These are phyloP conservation scores for Drosophila gaucha DNA, from an alignment of 2,888 invertebrate species.

Conservation along the genomic window DNA sequence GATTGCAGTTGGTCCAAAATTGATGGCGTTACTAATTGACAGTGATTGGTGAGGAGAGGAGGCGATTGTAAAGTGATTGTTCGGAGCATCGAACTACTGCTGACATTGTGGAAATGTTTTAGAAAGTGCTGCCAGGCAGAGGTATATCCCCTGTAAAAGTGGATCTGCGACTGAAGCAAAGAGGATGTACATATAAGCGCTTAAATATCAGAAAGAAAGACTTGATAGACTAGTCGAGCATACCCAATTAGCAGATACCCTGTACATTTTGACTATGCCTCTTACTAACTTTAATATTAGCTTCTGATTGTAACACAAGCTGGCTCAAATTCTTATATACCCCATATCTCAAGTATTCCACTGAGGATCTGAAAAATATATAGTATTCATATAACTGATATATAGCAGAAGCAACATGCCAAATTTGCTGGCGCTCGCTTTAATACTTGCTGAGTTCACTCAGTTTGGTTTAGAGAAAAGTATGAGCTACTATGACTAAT, in stretches of 20 bases:
- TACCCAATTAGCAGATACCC: too few relatives aligned
- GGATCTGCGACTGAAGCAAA: too few relatives aligned
- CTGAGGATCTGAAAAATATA: not conserved
- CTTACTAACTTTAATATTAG: too few relatives aligned
- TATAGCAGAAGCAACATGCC: not conserved
- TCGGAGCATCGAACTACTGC: not conserved
- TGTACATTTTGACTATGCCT: too few relatives aligned
- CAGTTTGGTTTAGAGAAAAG: not conserved
- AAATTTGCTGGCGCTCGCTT: not conserved
- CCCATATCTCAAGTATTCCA: too few relatives aligned
- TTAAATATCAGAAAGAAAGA: too few relatives aligned
- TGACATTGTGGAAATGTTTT: not conserved
- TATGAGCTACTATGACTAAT: not conserved
- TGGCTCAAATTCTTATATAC: too few relatives aligned
- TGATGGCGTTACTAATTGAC: constrained; percentile 36
- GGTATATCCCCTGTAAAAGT: not conserved
- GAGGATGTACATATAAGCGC: too few relatives aligned
- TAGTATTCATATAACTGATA: not conserved
- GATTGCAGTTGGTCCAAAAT: constrained; percentile 4
- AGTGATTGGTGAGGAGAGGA: constrained; percentile 2
- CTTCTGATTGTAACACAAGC: too few relatives aligned
- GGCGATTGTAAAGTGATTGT: constrained; percentile 12
- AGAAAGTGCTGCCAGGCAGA: not conserved
- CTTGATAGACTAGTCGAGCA: too few relatives aligned
- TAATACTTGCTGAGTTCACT: not conserved